Base-by-base conservation (phyloP, 2,113 vertebrate genomes). In the Talpa occidentalis region DNA sequence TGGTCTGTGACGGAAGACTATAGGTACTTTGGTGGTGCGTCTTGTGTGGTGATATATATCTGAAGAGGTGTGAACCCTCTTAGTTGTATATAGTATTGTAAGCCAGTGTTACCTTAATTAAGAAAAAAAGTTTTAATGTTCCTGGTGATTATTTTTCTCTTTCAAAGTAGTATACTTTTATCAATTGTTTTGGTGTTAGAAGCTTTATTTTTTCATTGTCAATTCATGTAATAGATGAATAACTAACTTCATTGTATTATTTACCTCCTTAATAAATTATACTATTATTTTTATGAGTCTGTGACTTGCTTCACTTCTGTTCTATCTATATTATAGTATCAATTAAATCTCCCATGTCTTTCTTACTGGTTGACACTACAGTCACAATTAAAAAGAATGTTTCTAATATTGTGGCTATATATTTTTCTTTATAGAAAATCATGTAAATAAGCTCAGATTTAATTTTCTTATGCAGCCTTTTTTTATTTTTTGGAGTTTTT, bases 241-340 rank as follows among this genome's bases (percentile, higher is more conserved):
- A 80, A 59, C 70, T 79, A 94, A 52, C 44, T 32, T 79, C 69
- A 21, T 42, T 26, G 10, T 66, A 42, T 84, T 59, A 86, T 52
- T 54, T 52, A 35, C 42, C 28, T 85, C 32, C 22, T 22, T 94
- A 52, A 52, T 82, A 82, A 35, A 82, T 85, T 56, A 15, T 35
- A 82, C 79, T 56, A 21, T 35, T 94, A 16, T 79, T 90, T 86
- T 73, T 77, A 79, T 32, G 14, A 62, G 17, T 35, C 17, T 15
- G 42, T 84, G 47, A 67, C 80, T 90, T 90, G 62, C n/a, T 59
- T 78, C 32, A 77, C 19, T 73, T 94, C 42, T 77, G 72, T 24
- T 56, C 84, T 72, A n/a, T 49, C 44, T 83, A n/a, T 90, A 62
- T 54, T 73, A 9, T 10, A 74, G 10, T 73, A 30, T 42, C 49